These are phyloP conservation scores for Myotis findleyi DNA, from an alignment of 2,797 vertebrate genomes.

Conservation along the genomic window DNA sequence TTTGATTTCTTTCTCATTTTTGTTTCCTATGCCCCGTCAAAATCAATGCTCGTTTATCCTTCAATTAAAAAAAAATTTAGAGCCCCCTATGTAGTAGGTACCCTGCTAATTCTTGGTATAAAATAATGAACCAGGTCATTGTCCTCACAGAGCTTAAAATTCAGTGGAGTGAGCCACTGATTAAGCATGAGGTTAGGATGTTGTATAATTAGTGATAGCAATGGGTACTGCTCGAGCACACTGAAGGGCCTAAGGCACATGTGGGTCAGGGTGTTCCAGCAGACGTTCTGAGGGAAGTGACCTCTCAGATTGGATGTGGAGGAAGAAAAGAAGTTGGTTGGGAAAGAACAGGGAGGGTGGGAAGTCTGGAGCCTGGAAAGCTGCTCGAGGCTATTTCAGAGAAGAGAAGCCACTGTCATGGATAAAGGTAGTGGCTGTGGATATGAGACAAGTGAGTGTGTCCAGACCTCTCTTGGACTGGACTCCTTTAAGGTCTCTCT, in stretches of 20 bases:
- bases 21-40: not conserved
- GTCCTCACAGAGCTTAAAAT: not conserved
- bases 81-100: not conserved
- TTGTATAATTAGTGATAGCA: not conserved
- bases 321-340: not conserved
- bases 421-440: not conserved
- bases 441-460: not conserved
- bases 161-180: not conserved
- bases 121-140: not conserved
- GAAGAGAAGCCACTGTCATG: not conserved
- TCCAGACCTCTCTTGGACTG: not conserved
- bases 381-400: not conserved
- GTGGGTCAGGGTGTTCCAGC: not conserved
- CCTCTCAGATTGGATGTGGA: not conserved
- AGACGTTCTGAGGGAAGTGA: not conserved
- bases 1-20: constrained; percentile 18
- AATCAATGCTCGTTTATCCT: not conserved
- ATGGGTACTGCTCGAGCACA: too few relatives aligned
- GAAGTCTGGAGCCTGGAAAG: not conserved
- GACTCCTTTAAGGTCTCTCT: not conserved
- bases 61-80: not conserved
- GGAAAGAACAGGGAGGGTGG: not conserved
- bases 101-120: not conserved
- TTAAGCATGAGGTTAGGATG: not conserved
- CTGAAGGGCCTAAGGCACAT: not conserved